These are phyloP conservation scores for Metopia argyrocephala DNA, from an alignment of 2,888 invertebrate species.

Conservation along the genomic window DNA sequence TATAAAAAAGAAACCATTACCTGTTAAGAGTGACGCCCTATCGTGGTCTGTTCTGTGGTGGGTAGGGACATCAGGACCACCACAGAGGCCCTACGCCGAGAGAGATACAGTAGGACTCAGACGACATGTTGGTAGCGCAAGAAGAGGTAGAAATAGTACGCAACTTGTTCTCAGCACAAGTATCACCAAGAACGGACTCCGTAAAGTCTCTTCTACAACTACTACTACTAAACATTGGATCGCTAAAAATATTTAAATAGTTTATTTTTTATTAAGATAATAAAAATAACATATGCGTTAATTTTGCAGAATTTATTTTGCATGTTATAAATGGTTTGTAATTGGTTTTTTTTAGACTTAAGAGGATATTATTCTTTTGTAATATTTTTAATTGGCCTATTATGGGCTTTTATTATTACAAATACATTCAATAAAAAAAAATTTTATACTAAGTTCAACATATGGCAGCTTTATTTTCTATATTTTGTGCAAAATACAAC, in stretches of 20 bases:
- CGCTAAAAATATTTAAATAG: conserved; percentile 70
- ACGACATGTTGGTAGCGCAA: conserved; percentile 85
- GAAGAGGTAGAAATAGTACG: conserved; percentile 80
- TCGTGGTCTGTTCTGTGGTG: conserved; percentile 80
- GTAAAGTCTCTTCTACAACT: conserved; percentile 76
- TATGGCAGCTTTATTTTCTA: not conserved
- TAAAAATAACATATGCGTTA: not conserved
- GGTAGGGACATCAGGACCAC: conserved; percentile 99
- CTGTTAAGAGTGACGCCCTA: conserved; percentile 79
- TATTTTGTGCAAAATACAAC: conserved; percentile 37
- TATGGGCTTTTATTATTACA: no score
- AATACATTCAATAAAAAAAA: no score
- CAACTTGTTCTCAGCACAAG: conserved; percentile 72
- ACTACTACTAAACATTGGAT: conserved; percentile 78
- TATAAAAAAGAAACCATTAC: conserved; percentile 65
- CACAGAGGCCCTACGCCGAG: conserved; percentile 99
- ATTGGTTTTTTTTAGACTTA: no score
- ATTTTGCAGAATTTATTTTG: conserved; percentile 25
- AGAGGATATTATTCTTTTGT: no score
- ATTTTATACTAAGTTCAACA: conserved; percentile 9
- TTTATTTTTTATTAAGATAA: not conserved
- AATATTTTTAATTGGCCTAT: no score
- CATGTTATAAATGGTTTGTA: not conserved
- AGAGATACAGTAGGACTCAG: conserved; percentile 89
- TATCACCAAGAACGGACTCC: conserved; percentile 72